phyloP scores from a whole-genome alignment of 2,113 vertebrate genomes.

The Campylomormyrus numenius region DNA sequence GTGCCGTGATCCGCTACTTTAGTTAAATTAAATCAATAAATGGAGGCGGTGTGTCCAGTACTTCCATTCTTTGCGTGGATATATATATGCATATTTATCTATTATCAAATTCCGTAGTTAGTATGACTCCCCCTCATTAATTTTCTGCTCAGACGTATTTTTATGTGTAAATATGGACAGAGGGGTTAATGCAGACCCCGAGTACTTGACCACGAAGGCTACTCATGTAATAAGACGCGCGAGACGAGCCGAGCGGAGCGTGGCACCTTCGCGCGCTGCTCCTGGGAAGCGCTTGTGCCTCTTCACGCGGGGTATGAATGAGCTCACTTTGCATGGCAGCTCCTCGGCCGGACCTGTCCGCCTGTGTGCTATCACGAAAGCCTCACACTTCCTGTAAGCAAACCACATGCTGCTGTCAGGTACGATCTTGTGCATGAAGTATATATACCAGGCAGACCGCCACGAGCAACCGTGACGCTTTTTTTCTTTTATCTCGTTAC shows the following conservation, averaged over 20 bases:
- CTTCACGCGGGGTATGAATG: not conserved
- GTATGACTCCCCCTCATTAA: not conserved
- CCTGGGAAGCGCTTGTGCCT: not conserved
- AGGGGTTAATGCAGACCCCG: not conserved
- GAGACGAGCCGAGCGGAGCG: not conserved
- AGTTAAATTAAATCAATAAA: not conserved
- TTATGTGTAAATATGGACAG: not conserved
- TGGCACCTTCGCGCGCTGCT: not conserved
- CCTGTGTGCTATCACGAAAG: not conserved
- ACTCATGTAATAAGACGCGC: not conserved
- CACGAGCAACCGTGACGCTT: not conserved
- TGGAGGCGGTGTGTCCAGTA: not conserved
- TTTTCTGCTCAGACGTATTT: not conserved
- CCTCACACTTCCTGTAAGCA: not conserved
- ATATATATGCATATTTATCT: not conserved
- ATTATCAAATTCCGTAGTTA: not conserved
- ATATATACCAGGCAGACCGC: not conserved
- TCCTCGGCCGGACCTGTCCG: not conserved
- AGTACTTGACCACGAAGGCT: not conserved
- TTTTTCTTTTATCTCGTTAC: not conserved
- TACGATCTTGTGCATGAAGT: not conserved
- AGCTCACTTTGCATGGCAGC: not conserved
- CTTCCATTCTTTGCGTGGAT: not conserved
- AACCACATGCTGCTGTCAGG: constrained; percentile 6
- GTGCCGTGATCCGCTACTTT: not conserved